phyloP scores from a whole-genome alignment of 2,888 invertebrate genomes.

The Nomada flava region DNA sequence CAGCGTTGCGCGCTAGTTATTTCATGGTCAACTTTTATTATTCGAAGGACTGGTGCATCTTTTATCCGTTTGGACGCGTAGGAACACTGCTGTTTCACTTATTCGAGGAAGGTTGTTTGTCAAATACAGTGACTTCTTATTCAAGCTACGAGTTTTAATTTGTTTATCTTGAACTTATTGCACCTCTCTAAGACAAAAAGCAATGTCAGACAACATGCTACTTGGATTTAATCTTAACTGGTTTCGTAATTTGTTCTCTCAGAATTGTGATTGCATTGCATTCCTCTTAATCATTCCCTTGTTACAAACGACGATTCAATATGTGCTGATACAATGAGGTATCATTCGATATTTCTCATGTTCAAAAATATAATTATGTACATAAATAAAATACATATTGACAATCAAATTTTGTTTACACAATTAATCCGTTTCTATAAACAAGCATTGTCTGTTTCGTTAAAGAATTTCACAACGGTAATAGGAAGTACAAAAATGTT shows the following conservation, averaged over 20 bases:
- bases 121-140: too few relatives aligned
- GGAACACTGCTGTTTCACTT: too few relatives aligned
- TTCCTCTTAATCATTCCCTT: conserved; percentile 51
- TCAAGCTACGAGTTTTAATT: background rate
- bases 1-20: too few relatives aligned
- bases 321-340: conserved; percentile 12
- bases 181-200: background rate
- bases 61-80: too few relatives aligned
- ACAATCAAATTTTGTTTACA: background rate
- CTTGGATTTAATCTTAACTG: background rate
- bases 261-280: conserved; percentile 62
- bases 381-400: too few relatives aligned
- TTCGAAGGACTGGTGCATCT: too few relatives aligned
- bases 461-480: background rate
- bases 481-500: background rate
- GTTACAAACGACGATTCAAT: conserved; percentile 11
- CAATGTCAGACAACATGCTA: background rate
- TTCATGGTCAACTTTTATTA: too few relatives aligned
- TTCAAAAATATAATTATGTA: background rate
- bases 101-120: too few relatives aligned
- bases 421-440: too few relatives aligned
- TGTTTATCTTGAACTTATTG: background rate
- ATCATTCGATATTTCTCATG: background rate
- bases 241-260: conserved; percentile 57
- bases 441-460: too few relatives aligned